Evolutionary conservation across 2,888 invertebrate species (phyloP).

Genomic region (Cantharis flavilabris): DNA sequence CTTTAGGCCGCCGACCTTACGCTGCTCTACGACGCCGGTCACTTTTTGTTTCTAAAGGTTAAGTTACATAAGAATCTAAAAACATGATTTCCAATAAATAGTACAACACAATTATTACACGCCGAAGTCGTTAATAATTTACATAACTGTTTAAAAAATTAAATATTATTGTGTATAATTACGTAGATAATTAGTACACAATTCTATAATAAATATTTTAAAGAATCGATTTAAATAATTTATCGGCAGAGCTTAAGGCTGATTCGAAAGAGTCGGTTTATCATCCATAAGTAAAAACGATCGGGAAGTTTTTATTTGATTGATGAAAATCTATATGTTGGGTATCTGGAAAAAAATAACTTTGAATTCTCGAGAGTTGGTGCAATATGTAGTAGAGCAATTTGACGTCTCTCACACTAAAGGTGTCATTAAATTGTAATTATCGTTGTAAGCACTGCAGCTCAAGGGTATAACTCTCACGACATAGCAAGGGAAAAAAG

Average conservation of each 20-base stretch:
- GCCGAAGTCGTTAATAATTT: neutral
- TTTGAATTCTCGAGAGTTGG: neutral
- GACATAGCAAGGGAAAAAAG: slow-evolving; percentile 27
- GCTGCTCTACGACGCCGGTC: neutral
- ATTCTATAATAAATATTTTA: neutral
- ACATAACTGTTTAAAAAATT: neutral
- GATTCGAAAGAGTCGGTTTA: neutral
- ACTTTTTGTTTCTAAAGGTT: neutral
- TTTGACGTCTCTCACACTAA: slow-evolving; percentile 19
- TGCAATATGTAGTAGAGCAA: slow-evolving; percentile 18
- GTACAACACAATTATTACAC: neutral
- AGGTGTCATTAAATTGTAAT: slow-evolving; percentile 37
- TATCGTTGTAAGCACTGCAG: slow-evolving; percentile 35
- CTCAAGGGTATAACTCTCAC: slow-evolving; percentile 36
- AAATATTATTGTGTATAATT: neutral
- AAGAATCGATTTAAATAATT: neutral
- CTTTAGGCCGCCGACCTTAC: neutral
- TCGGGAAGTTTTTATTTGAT: neutral
- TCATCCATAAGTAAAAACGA: neutral
- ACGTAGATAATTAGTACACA: neutral
- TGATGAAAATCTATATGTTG: neutral
- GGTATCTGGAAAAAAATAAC: neutral
- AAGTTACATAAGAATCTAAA: neutral
- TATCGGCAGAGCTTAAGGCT: neutral
- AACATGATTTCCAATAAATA: neutral